phyloP scores from a whole-genome alignment of 2,888 invertebrate genomes.

The Drosophila dives region DNA sequence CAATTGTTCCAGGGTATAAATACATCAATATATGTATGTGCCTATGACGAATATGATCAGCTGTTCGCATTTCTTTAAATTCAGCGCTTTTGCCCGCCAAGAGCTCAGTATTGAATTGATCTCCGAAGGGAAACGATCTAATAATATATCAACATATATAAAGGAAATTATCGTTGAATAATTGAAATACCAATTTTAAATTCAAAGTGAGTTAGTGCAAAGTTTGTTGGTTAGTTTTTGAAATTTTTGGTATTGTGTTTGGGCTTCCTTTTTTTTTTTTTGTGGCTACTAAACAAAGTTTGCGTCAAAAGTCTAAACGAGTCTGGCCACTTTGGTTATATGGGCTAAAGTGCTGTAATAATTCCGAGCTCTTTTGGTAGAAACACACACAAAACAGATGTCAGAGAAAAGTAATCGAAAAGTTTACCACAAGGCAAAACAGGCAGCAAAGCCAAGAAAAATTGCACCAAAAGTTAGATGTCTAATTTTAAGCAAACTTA shows the following conservation, averaged over 20 bases:
- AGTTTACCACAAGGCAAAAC: constrained; percentile 68
- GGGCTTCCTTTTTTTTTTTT: not conserved
- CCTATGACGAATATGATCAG: not conserved
- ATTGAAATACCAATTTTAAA: not conserved
- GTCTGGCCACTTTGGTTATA: constrained; percentile 36
- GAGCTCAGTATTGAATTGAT: constrained; percentile 12
- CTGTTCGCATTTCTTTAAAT: constrained; percentile 4
- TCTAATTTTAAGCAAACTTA: constrained; percentile 74
- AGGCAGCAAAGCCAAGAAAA: constrained; percentile 61
- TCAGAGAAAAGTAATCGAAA: constrained; percentile 66
- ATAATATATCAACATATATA: too few species aligned
- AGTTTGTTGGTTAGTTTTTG: not conserved
- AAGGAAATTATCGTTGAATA: not conserved
- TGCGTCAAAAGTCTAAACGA: constrained; percentile 27
- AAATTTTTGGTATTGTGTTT: constrained; percentile 2
- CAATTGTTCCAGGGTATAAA: not conserved
- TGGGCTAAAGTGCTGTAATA: constrained; percentile 26
- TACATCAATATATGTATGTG: not conserved
- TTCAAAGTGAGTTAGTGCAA: constrained; percentile 1
- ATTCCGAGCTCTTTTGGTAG: constrained; percentile 1
- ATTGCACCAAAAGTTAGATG: constrained; percentile 66
- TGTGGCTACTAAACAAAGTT: constrained; percentile 6
- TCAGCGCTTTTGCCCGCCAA: not conserved
- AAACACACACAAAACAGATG: constrained; percentile 42
- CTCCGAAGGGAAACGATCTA: not conserved